Conservation (phyloP, 53 echinoderm and acorn worm species). For the Astropecten irregularis region DNA sequence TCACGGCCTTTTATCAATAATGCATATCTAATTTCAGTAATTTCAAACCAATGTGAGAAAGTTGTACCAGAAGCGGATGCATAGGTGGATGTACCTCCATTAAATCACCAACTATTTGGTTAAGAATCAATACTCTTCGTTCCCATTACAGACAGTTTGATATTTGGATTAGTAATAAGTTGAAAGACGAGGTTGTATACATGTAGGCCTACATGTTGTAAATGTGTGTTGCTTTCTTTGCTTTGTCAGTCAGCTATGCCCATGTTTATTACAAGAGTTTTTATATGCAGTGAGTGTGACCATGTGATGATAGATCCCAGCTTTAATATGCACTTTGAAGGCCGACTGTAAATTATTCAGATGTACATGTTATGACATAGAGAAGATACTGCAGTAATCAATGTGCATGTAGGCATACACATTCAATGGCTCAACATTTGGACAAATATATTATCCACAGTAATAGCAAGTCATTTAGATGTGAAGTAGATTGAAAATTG, state of each 20-base stretch:
- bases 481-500: too few species aligned
- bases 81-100: conserved; percentile 22
- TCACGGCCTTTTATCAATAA: conserved; percentile 29
- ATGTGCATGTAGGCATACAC: too few species aligned
- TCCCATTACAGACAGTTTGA: not conserved
- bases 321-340: not conserved
- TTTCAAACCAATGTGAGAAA: not conserved
- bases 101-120: not conserved
- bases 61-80: not conserved
- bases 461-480: too few species aligned
- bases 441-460: too few species aligned
- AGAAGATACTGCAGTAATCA: not conserved
- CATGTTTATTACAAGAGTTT: too few species aligned
- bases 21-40: conserved; percentile 31
- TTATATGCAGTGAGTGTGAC: not conserved
- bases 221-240: too few species aligned
- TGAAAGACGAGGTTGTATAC: too few species aligned
- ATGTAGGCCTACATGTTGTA: too few species aligned
- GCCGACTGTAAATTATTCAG: not conserved
- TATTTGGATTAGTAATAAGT: too few species aligned
- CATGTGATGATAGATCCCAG: not conserved
- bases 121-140: not conserved
- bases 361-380: not conserved
- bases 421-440: too few species aligned
- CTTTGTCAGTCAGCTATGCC: too few species aligned